phyloP scores from a whole-genome alignment of 2,888 invertebrate genomes.

The Hyposoter dolosus region DNA sequence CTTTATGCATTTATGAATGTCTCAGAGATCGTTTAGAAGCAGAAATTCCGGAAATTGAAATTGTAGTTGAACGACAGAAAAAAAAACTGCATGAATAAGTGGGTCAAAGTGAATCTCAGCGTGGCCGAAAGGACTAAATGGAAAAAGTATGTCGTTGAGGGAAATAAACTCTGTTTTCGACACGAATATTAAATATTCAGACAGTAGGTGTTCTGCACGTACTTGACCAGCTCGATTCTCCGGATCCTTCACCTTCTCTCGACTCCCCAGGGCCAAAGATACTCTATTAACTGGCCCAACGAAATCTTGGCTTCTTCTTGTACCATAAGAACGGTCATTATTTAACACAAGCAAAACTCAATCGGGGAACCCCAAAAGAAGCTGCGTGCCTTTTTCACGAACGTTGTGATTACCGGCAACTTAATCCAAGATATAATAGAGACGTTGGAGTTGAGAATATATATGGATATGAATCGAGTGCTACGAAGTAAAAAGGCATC shows the following conservation, averaged over 20 bases:
- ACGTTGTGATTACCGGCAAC: constrained; percentile 78
- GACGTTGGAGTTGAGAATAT: constrained; percentile 74
- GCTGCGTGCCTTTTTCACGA: constrained; percentile 64
- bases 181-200: not conserved
- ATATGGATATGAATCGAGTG: not conserved
- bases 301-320: constrained; percentile 26
- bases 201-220: not conserved
- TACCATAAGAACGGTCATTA: constrained; percentile 63
- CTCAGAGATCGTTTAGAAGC: no score
- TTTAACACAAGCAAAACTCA: constrained; percentile 60
- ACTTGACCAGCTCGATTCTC: constrained; percentile 20
- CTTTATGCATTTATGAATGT: no score
- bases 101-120: not conserved
- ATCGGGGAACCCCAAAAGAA: constrained; percentile 40
- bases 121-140: not conserved
- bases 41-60: no score
- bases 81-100: no score
- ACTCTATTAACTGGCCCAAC: constrained; percentile 51
- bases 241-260: constrained; percentile 49
- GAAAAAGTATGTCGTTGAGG: not conserved
- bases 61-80: no score
- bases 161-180: not conserved
- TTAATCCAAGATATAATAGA: constrained; percentile 80
- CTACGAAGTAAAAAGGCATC: constrained; percentile 23
- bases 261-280: constrained; percentile 37